phyloP scores from a whole-genome alignment of 2,888 invertebrate species.

The Scaptomyza caliginosa region DNA sequence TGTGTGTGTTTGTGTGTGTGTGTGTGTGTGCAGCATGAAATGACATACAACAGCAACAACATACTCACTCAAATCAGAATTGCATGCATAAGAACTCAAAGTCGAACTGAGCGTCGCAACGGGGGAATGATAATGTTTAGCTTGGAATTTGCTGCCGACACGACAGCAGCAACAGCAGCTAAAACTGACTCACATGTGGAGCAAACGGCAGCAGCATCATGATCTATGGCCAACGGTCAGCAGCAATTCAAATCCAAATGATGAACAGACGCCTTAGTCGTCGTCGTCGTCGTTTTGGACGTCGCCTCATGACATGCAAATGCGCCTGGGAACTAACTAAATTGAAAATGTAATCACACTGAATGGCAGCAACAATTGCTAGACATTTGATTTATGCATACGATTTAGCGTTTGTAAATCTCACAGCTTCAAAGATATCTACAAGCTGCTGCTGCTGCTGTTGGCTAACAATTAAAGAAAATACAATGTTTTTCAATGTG shows the following conservation, averaged over 20 bases:
- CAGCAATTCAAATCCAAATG: slow-evolving; percentile 44
- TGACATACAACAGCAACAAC: slow-evolving; percentile 27
- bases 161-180: slow-evolving; percentile 26
- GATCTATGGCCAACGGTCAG: slow-evolving; percentile 48
- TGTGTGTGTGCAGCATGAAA: slow-evolving; percentile 52
- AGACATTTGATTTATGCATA: slow-evolving; percentile 55
- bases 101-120: slow-evolving; percentile 13
- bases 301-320: slow-evolving; percentile 53
- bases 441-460: background rate
- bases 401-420: slow-evolving; percentile 44
- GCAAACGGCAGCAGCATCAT: slow-evolving; percentile 28
- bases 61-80: slow-evolving; percentile 10
- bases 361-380: slow-evolving; percentile 28
- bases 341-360: slow-evolving; percentile 67
- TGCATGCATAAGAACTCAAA: slow-evolving; percentile 13
- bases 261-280: slow-evolving; percentile 31
- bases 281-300: background rate
- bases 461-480: slow-evolving; percentile 11
- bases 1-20: too few relatives aligned
- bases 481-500: slow-evolving; percentile 4
- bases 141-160: slow-evolving; percentile 38
- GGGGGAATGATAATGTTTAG: slow-evolving; percentile 42
- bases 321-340: slow-evolving; percentile 66
- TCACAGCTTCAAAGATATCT: slow-evolving; percentile 35
- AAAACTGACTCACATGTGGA: background rate